Conservation (phyloP, 2,888 invertebrate species). For the Lepidochitona cinerea region DNA sequence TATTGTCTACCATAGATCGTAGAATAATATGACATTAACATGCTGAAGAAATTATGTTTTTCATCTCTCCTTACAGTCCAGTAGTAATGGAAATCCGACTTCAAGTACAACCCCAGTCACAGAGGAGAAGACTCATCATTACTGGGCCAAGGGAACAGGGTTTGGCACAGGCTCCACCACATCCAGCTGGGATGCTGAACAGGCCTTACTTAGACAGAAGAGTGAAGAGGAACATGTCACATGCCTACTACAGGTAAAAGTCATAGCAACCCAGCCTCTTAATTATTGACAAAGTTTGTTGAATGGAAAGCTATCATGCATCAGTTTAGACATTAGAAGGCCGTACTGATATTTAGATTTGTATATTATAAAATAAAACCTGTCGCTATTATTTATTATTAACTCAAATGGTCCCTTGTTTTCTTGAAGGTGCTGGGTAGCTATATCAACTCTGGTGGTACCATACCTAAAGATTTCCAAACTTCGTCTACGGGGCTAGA, state of each 20-base stretch:
- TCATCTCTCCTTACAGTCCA: too few relatives aligned
- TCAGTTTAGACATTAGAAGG: too few relatives aligned
- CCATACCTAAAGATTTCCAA: slow-evolving; percentile 51
- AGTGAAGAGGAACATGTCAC: slow-evolving; percentile 96
- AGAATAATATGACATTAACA: too few relatives aligned
- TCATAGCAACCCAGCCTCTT: too few relatives aligned
- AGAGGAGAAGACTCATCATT: slow-evolving; percentile 66
- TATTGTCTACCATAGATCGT: too few relatives aligned
- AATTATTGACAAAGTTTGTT: too few relatives aligned
- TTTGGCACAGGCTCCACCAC: slow-evolving; percentile 96
- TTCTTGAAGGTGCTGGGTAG: slow-evolving; percentile 86
- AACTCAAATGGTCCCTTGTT: too few relatives aligned
- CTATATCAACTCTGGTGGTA: slow-evolving; percentile 82
- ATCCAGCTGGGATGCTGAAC: slow-evolving; percentile 97
- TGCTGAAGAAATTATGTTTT: too few relatives aligned
- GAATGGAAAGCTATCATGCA: too few relatives aligned
- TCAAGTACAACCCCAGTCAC: slow-evolving; percentile 11
- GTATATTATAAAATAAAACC: too few relatives aligned
- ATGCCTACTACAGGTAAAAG: slow-evolving; percentile 76
- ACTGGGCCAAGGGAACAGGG: slow-evolving; percentile 97
- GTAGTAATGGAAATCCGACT: background rate
- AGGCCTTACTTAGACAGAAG: slow-evolving; percentile 88
- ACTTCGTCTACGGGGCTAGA: slow-evolving; percentile 24
- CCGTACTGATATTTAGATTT: too few relatives aligned
- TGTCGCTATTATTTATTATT: too few relatives aligned